Conservation (phyloP, 2,888 invertebrate genomes). For the Mythimna lalbum region DNA sequence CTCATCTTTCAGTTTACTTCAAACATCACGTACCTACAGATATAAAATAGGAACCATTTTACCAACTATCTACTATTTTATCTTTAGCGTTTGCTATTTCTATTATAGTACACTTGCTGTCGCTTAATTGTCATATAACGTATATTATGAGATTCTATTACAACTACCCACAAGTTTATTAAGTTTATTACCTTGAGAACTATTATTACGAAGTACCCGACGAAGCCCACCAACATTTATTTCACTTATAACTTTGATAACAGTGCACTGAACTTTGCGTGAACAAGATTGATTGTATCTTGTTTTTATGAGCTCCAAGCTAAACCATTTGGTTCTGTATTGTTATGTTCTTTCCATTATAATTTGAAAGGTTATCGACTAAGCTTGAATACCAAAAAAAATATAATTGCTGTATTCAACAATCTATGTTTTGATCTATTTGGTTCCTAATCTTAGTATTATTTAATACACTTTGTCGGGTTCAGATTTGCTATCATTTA, state of each 20-base stretch:
- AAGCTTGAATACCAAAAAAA: background rate
- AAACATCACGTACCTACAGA: slow-evolving; percentile 1
- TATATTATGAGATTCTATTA: slow-evolving; percentile 31
- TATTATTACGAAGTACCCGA: slow-evolving; percentile 26
- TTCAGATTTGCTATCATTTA: background rate
- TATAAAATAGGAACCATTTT: slow-evolving; percentile 14
- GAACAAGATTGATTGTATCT: slow-evolving; percentile 48
- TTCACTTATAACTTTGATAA: slow-evolving; percentile 58
- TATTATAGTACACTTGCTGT: slow-evolving; percentile 3
- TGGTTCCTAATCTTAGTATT: background rate
- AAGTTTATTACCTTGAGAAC: slow-evolving; percentile 54
- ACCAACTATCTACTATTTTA: background rate
- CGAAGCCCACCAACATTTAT: slow-evolving; percentile 45
- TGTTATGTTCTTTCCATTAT: slow-evolving; percentile 30
- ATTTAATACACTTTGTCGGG: background rate
- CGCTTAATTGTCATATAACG: slow-evolving; percentile 8
- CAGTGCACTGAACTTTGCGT: slow-evolving; percentile 56
- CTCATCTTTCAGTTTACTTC: slow-evolving; percentile 21
- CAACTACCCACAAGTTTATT: slow-evolving; percentile 30
- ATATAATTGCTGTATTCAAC: background rate
- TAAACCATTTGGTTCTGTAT: slow-evolving; percentile 27
- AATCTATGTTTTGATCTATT: background rate
- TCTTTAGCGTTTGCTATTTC: slow-evolving; percentile 4
- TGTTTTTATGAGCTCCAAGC: slow-evolving; percentile 34
- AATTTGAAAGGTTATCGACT: slow-evolving; percentile 1